These are phyloP conservation scores for Thecocarcelia acutangulata DNA, from an alignment of 2,888 invertebrate species.

Conservation along the genomic window DNA sequence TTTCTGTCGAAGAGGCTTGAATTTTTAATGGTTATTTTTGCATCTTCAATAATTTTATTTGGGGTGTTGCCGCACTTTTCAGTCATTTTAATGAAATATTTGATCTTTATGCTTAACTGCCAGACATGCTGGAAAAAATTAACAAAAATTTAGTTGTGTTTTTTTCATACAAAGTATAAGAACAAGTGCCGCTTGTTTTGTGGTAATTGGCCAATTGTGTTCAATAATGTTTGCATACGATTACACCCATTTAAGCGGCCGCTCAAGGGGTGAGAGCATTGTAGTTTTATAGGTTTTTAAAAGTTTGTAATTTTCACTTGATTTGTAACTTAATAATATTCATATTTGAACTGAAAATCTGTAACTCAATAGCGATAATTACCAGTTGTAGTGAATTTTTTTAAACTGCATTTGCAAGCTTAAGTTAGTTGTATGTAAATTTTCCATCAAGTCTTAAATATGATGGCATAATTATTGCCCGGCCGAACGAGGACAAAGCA, in stretches of 20 bases:
- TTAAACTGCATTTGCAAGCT: constrained; percentile 31
- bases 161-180: not conserved
- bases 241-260: constrained; percentile 60
- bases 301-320: constrained; percentile 65
- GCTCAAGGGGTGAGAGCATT: not conserved
- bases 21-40: constrained; percentile 2
- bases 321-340: constrained; percentile 71
- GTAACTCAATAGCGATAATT: constrained; percentile 62
- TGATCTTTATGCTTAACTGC: constrained; percentile 63
- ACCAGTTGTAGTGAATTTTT: constrained; percentile 1
- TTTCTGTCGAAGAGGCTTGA: constrained; percentile 52
- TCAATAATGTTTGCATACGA: constrained; percentile 67
- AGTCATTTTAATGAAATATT: constrained; percentile 72
- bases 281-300: constrained; percentile 52
- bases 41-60: constrained; percentile 15
- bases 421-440: constrained; percentile 49
- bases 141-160: constrained; percentile 10
- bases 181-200: constrained; percentile 13
- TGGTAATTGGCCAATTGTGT: constrained; percentile 58
- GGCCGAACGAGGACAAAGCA: too few relatives aligned
- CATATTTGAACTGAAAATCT: constrained; percentile 22
- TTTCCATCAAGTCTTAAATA: not conserved
- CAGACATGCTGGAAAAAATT: constrained; percentile 44
- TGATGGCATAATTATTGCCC: not conserved
- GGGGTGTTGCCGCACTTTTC: constrained; percentile 71